A percentile compares a stretch with the other conserved stretches of the same genome.
phyloP scores from a whole-genome alignment of 35 echinoderm and acorn worm species.

The Hemicentrotus pulcherrimus region DNA sequence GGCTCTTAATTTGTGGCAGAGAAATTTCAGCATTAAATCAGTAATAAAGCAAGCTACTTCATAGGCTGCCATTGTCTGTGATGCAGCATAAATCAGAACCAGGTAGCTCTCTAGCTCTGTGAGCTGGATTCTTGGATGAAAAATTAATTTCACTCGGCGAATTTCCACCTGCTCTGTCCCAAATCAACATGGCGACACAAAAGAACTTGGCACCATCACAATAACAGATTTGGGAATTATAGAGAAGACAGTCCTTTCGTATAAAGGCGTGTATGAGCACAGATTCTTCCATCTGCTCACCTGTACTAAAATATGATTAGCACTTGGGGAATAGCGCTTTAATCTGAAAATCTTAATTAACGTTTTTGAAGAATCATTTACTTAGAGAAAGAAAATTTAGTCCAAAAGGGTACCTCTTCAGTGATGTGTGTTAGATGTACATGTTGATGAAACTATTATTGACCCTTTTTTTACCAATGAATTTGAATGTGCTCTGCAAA shows the following conservation, averaged over 20 bases:
- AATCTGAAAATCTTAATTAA: not conserved
- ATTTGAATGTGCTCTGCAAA: no score
- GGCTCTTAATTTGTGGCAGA: not conserved
- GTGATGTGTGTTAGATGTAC: no score
- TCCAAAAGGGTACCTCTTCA: no score
- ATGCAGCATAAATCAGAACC: not conserved
- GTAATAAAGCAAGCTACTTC: not conserved
- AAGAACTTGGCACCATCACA: not conserved
- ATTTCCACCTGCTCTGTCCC: not conserved
- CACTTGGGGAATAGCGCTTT: not conserved
- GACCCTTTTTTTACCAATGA: no score
- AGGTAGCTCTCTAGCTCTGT: not conserved
- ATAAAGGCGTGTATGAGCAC: not conserved
- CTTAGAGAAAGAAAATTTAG: no score
- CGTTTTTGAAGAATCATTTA: not conserved
- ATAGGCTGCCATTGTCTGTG: not conserved
- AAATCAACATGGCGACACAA: not conserved
- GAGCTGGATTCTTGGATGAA: not conserved
- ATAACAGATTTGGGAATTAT: not conserved
- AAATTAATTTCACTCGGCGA: not conserved
- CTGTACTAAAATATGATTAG: not conserved
- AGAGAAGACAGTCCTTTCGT: not conserved
- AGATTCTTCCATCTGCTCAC: not conserved
- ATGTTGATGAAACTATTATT: no score
- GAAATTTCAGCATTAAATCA: not conserved